Percentiles rank a stretch among this genome's conserved stretches.
phyloP scores from a whole-genome alignment of 2,888 invertebrate species.

The Willowsia nigromaculata region DNA sequence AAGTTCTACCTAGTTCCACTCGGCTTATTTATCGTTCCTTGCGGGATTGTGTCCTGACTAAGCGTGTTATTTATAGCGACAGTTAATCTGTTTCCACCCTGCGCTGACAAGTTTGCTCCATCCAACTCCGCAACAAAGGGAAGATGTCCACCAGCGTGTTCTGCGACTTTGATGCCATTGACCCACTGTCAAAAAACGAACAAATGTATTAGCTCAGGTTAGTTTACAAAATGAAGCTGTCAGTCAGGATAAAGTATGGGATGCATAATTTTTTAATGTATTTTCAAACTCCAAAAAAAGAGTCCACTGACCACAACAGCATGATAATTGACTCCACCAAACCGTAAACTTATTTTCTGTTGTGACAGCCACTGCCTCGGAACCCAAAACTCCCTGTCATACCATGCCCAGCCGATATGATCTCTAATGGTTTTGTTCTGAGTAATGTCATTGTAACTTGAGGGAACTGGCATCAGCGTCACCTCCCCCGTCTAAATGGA shows the following conservation, averaged over 20 bases:
- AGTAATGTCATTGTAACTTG: slow-evolving; percentile 98
- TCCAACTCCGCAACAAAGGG: slow-evolving; percentile 93
- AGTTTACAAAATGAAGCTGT: background rate
- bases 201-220: background rate
- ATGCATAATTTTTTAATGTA: no score
- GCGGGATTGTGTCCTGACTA: slow-evolving; percentile 3
- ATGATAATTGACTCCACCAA: slow-evolving; percentile 95
- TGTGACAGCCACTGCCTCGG: slow-evolving; percentile 87
- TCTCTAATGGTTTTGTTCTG: slow-evolving; percentile 89
- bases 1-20: background rate
- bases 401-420: slow-evolving; percentile 98
- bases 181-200: slow-evolving; percentile 89
- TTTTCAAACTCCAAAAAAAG: no score
- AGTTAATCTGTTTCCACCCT: slow-evolving; percentile 89
- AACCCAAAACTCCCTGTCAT: slow-evolving; percentile 92
- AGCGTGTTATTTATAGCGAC: slow-evolving; percentile 81
- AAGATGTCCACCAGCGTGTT: slow-evolving; percentile 96
- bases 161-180: slow-evolving; percentile 87
- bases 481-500: slow-evolving; percentile 85
- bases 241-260: no score
- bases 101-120: slow-evolving; percentile 85
- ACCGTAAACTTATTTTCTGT: slow-evolving; percentile 89
- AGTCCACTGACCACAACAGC: slow-evolving; percentile 89
- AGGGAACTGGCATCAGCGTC: slow-evolving; percentile 96
- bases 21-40: slow-evolving; percentile 82